Evolutionary conservation across 2,797 vertebrate species (phyloP), one percentile per base, ranked within the genome.

Genomic region (Argyrosomus regius): DNA sequence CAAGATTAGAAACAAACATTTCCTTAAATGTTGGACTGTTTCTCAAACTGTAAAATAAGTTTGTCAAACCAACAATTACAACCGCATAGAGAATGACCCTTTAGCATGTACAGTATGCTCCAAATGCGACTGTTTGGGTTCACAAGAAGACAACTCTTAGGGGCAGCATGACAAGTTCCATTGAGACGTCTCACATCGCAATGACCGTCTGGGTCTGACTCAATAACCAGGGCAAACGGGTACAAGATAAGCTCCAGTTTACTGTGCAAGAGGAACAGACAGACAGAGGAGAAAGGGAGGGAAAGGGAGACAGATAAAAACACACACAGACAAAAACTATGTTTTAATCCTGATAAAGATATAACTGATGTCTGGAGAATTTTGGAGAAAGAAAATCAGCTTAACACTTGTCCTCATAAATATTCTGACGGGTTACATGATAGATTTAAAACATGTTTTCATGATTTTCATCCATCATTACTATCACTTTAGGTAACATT

Each of bases 171-270:
- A 67, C 52, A 1, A 20, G 46, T 74, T 67, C 67, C 83, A 64
- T 57, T 54, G 77, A 84, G 87, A 88, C 72, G 43, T 87, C 70
- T 84, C 79, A 54, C 76, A 84, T 86, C 61, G 3, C 74, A 52
- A 48, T 24, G 77, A 61, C 77, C 81, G 90, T 88, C 86, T 91
- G 84, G 72, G 82, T 85, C 75, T 88, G 71, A 85, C 63, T 82
- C 69, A 39, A 74, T 77, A 64, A 77, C 72, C 80, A 67, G 82
- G 84, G 78, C 88, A 81, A 39, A 76, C 46, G 20, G 56, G 62
- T 67, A 41, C 56, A 65, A 64, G 87, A 89, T 88, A 88, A 86
- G 64, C 84, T 67, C 22, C 45, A 22, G 75, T 53, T 75, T 62
- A 45, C 65, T 77, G 68, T 61, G 41, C 6, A 8, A 61, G 63